phyloP scores from a whole-genome alignment of 2,888 invertebrate genomes.

The Teleogryllus oceanicus region DNA sequence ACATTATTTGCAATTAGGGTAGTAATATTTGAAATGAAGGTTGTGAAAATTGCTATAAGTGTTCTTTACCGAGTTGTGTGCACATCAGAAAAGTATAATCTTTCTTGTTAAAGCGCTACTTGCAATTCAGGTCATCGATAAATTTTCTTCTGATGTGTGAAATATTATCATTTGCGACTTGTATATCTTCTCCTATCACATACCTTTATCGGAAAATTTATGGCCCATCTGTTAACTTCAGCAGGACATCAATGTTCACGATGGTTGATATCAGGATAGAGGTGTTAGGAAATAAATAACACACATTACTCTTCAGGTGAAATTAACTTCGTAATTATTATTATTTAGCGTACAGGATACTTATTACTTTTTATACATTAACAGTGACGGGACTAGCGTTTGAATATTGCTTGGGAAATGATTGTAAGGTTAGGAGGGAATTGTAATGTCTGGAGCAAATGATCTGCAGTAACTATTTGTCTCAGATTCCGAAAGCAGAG shows the following conservation, averaged over 20 bases:
- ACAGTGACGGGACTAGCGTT: neutral
- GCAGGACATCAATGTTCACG: neutral
- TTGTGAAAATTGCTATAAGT: too few relatives aligned
- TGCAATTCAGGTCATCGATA: too few relatives aligned
- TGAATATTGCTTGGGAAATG: constrained; percentile 6
- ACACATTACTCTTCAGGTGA: neutral
- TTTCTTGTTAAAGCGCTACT: too few relatives aligned
- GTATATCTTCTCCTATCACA: neutral
- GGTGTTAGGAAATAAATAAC: neutral
- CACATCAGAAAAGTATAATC: too few relatives aligned
- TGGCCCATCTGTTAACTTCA: neutral
- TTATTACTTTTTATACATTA: constrained; percentile 1
- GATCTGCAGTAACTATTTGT: too few relatives aligned
- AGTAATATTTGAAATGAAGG: too few relatives aligned
- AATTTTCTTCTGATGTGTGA: too few relatives aligned
- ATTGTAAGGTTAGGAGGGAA: neutral
- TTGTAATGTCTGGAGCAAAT: neutral
- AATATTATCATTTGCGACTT: neutral
- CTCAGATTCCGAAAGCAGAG: too few relatives aligned
- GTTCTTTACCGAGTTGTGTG: too few relatives aligned
- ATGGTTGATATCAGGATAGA: neutral
- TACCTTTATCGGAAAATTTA: neutral
- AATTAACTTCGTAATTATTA: neutral
- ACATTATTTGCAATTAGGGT: too few relatives aligned
- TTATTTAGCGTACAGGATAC: constrained; percentile 18